phyloP scores from a whole-genome alignment of 2,797 vertebrate species.

The Antrozous pallidus region DNA sequence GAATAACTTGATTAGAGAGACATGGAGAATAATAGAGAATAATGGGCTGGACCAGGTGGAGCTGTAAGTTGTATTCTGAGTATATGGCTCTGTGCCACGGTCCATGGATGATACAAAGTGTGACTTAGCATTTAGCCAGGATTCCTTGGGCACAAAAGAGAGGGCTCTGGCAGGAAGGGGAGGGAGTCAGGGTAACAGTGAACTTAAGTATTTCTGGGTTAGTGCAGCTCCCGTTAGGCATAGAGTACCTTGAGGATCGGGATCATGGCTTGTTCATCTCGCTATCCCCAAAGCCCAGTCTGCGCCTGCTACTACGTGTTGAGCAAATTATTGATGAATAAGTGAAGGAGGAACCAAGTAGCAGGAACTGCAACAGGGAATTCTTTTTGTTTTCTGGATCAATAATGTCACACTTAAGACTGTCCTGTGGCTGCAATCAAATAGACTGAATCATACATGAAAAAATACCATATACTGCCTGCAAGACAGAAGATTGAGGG shows the following conservation, averaged over 20 bases:
- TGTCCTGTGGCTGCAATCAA: background rate
- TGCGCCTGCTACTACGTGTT: background rate
- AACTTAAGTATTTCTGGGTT: background rate
- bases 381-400: background rate
- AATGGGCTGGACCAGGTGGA: background rate
- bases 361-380: background rate
- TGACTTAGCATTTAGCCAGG: background rate
- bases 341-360: background rate
- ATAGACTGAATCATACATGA: background rate
- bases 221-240: background rate
- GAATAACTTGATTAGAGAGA: slow-evolving; percentile 11
- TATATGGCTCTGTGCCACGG: background rate
- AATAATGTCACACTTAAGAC: background rate
- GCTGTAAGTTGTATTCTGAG: background rate
- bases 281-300: background rate
- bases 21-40: background rate
- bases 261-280: background rate
- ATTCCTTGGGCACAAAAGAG: background rate
- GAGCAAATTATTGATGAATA: background rate
- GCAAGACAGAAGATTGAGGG: background rate
- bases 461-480: background rate
- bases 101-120: background rate
- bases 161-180: background rate
- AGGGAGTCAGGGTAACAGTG: background rate
- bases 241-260: background rate